phyloP scores from a whole-genome alignment of 2,113 vertebrate genomes.

The Hippocampus guttulatus region DNA sequence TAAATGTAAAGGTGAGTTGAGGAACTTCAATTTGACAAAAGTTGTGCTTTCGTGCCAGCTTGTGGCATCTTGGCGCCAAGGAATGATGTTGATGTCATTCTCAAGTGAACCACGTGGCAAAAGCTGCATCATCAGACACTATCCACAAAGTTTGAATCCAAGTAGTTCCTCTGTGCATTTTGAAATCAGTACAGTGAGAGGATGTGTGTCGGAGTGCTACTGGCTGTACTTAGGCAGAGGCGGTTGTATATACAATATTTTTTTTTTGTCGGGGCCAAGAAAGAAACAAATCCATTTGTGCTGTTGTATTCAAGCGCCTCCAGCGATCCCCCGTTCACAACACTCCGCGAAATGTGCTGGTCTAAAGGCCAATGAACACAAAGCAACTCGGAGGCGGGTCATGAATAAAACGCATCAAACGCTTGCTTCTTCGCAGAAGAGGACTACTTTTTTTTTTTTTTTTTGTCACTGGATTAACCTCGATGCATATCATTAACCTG shows the following conservation, averaged over 20 bases:
- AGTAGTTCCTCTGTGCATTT: too few relatives aligned
- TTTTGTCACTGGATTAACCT: slow-evolving; percentile 35
- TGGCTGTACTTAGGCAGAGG: neutral
- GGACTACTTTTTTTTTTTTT: slow-evolving; percentile 11
- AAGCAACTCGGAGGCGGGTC: neutral
- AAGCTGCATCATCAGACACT: too few relatives aligned
- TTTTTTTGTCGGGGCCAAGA: neutral
- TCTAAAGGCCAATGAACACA: neutral
- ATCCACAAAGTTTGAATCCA: too few relatives aligned
- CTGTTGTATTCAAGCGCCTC: neutral
- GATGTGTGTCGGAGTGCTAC: neutral
- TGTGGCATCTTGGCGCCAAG: too few relatives aligned
- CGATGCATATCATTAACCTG: slow-evolving; percentile 51
- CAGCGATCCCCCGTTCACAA: neutral
- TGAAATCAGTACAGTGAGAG: too few relatives aligned
- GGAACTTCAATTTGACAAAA: too few relatives aligned
- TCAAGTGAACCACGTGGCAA: too few relatives aligned
- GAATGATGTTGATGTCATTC: too few relatives aligned
- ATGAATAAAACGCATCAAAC: neutral
- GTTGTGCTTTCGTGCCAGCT: too few relatives aligned
- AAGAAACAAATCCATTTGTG: neutral
- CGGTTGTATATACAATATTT: too few relatives aligned
- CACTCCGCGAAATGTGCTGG: neutral
- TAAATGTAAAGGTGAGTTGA: too few relatives aligned
- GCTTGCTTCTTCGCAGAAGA: slow-evolving; percentile 5